Evolutionary conservation across 2,113 vertebrate genomes (phyloP), one percentile per base, ranked within the genome.

Genomic region (Amphilophus citrinellus): DNA sequence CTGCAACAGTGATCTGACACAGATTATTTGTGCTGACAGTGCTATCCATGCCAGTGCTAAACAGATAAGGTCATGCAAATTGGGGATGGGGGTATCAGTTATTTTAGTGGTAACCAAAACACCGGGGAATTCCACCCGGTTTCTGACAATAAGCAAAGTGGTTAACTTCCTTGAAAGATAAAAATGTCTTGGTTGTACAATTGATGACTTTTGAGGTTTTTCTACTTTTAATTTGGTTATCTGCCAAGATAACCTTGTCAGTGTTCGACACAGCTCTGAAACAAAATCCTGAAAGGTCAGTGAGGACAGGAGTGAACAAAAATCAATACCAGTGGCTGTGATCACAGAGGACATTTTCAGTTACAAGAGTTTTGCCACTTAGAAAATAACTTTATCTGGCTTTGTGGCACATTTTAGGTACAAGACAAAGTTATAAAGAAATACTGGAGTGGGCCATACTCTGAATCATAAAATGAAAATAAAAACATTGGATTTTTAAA

Each of bases 271-370:
- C 78, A 76, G 78, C 68, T 81, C n/a, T 79, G 61, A 81, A 88
- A 86, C 81, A 56, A 87, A 90, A 90, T 68, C 82, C 81, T 0
- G 18, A 87, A 87, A 87, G 87, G 87, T 86, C 85, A 88, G 81
- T 0, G 59, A 90, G 79, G 83, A 90, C 88, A 50, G 60, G 62
- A 86, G 63, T 82, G 86, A 90, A 89, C 66, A 85, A 86, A 87
- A 86, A 88, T 88, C 88, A 78, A 86, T 79, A 53, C 35, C 14
- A 44, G 76, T 59, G 73, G 59, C 77, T 66, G 80, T 76, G 77
- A 90, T 85, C 77, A 79, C 82, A 80, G 79, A 77, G 75, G 82
- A 86, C 81, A 84, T 58, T 87, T 77, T 58, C 63, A 83, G 58
- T 68, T 82, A 84, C 85, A 83, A 15, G 37, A 56, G 61, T 84